Base-by-base conservation (phyloP, 2,797 vertebrate genomes). In the Microchirus variegatus region DNA sequence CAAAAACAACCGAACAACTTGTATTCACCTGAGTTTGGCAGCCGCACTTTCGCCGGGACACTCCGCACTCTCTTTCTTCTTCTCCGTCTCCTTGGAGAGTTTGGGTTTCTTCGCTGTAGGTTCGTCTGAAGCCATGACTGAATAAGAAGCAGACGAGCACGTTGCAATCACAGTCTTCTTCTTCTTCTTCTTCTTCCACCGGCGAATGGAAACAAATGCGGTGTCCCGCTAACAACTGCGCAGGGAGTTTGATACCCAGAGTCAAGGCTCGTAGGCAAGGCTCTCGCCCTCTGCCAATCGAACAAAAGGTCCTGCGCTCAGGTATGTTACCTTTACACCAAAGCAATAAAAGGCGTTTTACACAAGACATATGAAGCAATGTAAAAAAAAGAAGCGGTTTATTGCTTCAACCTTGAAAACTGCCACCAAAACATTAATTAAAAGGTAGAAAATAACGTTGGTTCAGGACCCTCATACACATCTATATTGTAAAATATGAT, bases 101-200 rank as follows among this genome's bases (percentile, higher is more conserved):
- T 86, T 93, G 1, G 42, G 66, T 85, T 88, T 94, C 82, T 93
- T 94, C 14, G 91, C 88, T 84, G 77, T 86, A 0, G 92, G 92
- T 81, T 91, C 91, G 0, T 70, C 90, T 0, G 89, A 87, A 12
- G 92, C 88, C 92, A 94, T 94, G 63, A 19, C 60, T 77, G n/a
- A n/a, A n/a, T 22, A 22, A 22, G 45, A 41, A 2, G 0, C 3
- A 1, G 19, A 14, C 1, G 37, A 45, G 55, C 75, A 85, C 74
- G 87, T 37, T 84, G 50, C 18, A 2, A 10, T 65, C 75, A 74
- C 82, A 70, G 83, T 55, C 12, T 5, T 13, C 41, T 14, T 41
- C 40, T 1, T 12, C 26, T 41, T 15, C 12, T 4, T 7, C 41
- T 22, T 22, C 22, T 22, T 22, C 22, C 22, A 11, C 12, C 40